These are phyloP conservation scores for Anastrepha obliqua DNA, from an alignment of 1,140 invertebrate genomes.

Conservation along the genomic window DNA sequence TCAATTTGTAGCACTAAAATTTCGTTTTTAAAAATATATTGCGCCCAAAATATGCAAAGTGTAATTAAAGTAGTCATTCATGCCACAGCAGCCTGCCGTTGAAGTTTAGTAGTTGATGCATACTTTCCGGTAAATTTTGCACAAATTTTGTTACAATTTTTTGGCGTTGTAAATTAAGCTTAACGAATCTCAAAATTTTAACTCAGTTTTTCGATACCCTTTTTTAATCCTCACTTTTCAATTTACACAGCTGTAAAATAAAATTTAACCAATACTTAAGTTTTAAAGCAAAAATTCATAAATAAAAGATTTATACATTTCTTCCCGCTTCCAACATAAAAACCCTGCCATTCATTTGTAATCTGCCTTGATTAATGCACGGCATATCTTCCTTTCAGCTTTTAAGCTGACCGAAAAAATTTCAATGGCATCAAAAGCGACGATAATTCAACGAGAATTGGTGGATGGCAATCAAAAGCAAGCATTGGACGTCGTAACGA, in stretches of 20 bases:
- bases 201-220: too few species aligned
- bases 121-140: not conserved
- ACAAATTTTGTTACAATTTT: not conserved
- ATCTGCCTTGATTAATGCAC: conserved; percentile 41
- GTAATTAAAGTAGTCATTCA: not conserved
- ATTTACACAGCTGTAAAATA: not conserved
- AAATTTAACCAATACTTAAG: not conserved
- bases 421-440: conserved; percentile 22
- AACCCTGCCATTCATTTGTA: not conserved
- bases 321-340: not conserved
- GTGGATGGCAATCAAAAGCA: conserved; percentile 11
- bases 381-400: not conserved
- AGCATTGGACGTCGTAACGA: not conserved
- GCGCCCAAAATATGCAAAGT: not conserved
- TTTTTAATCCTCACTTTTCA: not conserved
- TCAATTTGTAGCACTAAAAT: too few species aligned
- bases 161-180: not conserved
- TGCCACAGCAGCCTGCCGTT: not conserved
- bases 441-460: conserved; percentile 32
- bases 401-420: not conserved
- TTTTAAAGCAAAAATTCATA: not conserved
- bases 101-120: not conserved
- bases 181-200: too few species aligned
- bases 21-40: too few species aligned
- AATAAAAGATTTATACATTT: not conserved